These are phyloP conservation scores for Halcyon chelicuti DNA, from an alignment of 2,797 vertebrate genomes.

Conservation along the genomic window DNA sequence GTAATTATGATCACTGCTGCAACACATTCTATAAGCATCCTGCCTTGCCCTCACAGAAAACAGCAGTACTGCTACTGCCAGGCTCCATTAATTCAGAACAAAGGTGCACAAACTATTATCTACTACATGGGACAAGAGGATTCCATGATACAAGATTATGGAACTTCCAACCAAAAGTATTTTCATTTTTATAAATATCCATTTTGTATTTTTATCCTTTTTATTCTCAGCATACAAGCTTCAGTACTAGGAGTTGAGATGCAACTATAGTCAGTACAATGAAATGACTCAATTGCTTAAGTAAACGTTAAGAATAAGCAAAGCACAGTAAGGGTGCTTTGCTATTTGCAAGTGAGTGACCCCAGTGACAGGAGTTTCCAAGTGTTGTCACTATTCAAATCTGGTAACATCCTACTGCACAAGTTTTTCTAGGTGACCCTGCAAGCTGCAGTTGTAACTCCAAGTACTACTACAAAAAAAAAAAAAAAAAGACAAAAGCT, in stretches of 20 bases:
- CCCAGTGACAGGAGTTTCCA: background rate
- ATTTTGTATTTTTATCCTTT: background rate
- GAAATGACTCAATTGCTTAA: background rate
- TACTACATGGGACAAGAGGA: background rate
- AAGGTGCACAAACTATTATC: background rate
- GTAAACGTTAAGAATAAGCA: background rate
- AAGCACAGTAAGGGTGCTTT: background rate
- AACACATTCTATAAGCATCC: background rate
- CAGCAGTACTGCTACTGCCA: background rate
- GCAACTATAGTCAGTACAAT: background rate
- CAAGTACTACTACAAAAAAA: background rate
- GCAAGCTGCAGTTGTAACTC: background rate
- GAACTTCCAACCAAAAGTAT: background rate
- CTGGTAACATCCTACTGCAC: background rate
- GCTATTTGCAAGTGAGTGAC: background rate
- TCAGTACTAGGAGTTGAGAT: background rate
- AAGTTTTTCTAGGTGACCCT: background rate
- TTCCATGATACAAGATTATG: background rate
- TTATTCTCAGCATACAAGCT: background rate
- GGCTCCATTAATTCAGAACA: background rate
- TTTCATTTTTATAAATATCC: background rate
- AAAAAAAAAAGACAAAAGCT: background rate
- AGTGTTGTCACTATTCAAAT: background rate
- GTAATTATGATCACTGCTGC: background rate
- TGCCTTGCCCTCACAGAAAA: background rate